phyloP scores from a whole-genome alignment of 2,888 invertebrate species.

The Mimachlamys varia region DNA sequence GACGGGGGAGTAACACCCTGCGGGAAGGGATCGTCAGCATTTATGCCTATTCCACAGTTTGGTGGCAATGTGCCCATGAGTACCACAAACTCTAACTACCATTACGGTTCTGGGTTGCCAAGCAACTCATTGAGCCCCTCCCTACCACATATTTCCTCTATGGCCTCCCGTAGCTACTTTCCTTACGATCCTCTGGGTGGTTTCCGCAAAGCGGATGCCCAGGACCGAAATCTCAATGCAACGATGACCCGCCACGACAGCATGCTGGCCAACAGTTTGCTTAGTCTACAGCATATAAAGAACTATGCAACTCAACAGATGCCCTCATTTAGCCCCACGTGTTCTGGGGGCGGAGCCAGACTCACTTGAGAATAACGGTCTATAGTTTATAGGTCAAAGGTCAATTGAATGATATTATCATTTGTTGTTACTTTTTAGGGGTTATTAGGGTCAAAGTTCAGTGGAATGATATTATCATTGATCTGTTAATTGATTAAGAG shows the following conservation, averaged over 20 bases:
- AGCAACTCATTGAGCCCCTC: conserved; percentile 74
- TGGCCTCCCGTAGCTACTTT: conserved; percentile 83
- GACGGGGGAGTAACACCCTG: conserved; percentile 57
- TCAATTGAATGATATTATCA: conserved; percentile 7
- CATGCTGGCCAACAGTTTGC: conserved; percentile 75
- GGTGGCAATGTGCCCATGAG: conserved; percentile 63
- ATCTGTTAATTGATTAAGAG: conserved; percentile 6
- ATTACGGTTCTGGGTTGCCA: conserved; percentile 61
- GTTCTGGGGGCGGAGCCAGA: conserved; percentile 69
- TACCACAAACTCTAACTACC: conserved; percentile 63
- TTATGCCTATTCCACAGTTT: conserved; percentile 92
- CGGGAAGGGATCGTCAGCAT: conserved; percentile 85
- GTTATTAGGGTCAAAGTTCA: conserved; percentile 8
- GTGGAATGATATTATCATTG: conserved; percentile 34
- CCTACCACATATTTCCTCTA: conserved; percentile 78
- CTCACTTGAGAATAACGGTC: conserved; percentile 64
- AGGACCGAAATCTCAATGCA: conserved; percentile 73
- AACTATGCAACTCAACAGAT: conserved; percentile 85
- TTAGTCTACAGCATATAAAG: conserved; percentile 94
- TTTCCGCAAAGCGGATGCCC: conserved; percentile 87
- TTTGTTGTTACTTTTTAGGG: not conserved
- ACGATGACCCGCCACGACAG: conserved; percentile 64
- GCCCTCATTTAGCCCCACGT: conserved; percentile 73
- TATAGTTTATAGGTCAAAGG: conserved; percentile 28
- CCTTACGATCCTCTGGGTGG: conserved; percentile 93